A percentile compares a stretch with the other conserved stretches of the same genome.
Conservation (phyloP, 2,113 vertebrate genomes). For the Paradisaea rubra region DNA sequence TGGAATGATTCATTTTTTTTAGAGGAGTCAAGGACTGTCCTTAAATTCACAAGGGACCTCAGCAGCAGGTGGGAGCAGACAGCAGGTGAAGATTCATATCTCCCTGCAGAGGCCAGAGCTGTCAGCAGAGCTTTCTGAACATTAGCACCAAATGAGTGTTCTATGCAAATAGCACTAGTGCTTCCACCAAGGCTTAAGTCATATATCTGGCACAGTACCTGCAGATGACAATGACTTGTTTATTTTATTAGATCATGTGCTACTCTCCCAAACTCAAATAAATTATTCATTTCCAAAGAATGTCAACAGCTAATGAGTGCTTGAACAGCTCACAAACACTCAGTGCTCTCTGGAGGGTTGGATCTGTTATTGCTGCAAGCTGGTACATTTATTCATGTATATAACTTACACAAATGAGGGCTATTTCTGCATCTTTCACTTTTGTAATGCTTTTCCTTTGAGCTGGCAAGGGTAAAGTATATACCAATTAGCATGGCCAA, state of each 20-base stretch:
- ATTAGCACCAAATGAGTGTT: not conserved
- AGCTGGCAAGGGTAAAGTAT: not conserved
- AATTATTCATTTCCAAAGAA: slow-evolving; percentile 48
- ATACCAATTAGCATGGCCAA: not conserved
- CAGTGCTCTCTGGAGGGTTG: not conserved
- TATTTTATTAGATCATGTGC: slow-evolving; percentile 52
- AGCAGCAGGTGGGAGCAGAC: slow-evolving; percentile 39
- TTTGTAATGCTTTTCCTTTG: not conserved
- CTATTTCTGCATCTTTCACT: not conserved
- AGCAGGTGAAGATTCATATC: slow-evolving; percentile 51
- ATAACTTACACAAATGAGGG: not conserved
- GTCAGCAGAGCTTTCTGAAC: slow-evolving; percentile 14
- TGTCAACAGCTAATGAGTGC: slow-evolving; percentile 24
- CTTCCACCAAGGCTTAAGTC: slow-evolving; percentile 25
- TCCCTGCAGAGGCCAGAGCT: slow-evolving; percentile 8
- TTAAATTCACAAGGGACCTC: not conserved
- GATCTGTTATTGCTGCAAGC: not conserved
- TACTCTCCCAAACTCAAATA: slow-evolving; percentile 35
- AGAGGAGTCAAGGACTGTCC: not conserved
- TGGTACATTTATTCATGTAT: not conserved
- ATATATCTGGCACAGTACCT: slow-evolving; percentile 48
- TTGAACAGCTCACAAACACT: not conserved
- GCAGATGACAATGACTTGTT: slow-evolving; percentile 49
- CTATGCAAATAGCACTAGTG: slow-evolving; percentile 13
- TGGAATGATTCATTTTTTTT: not conserved